Conservation (phyloP, 2,888 invertebrate genomes). For the Escarpia spicata region DNA sequence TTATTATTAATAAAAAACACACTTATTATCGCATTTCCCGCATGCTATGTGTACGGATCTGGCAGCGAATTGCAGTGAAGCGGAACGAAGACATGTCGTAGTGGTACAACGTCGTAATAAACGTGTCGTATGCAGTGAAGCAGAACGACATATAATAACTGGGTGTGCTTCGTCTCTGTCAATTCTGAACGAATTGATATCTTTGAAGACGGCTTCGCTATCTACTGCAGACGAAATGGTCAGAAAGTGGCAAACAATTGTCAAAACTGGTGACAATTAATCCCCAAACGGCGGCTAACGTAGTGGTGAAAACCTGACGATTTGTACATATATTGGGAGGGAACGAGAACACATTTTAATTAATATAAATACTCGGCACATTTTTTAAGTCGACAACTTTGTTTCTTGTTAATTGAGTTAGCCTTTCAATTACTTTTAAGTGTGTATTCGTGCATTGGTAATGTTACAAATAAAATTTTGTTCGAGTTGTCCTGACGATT, state of each 20-base stretch:
- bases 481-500: too few relatives aligned
- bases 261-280: background rate
- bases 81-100: background rate
- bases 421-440: too few relatives aligned
- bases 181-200: background rate
- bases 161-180: background rate
- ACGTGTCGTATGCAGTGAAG: background rate
- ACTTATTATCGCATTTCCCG: background rate
- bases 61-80: background rate
- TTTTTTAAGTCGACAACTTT: too few relatives aligned
- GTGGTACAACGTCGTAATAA: background rate
- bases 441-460: too few relatives aligned
- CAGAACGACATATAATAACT: background rate
- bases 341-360: too few relatives aligned
- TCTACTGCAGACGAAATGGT: background rate
- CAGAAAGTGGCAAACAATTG: background rate
- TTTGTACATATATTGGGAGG: background rate
- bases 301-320: background rate
- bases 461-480: too few relatives aligned
- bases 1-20: background rate
- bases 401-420: too few relatives aligned
- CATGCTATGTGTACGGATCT: background rate
- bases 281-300: background rate
- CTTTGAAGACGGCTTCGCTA: background rate
- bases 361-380: too few relatives aligned